Evolutionary conservation across 2,888 invertebrate genomes (phyloP).

Genomic region (Invenusta paracnida): DNA sequence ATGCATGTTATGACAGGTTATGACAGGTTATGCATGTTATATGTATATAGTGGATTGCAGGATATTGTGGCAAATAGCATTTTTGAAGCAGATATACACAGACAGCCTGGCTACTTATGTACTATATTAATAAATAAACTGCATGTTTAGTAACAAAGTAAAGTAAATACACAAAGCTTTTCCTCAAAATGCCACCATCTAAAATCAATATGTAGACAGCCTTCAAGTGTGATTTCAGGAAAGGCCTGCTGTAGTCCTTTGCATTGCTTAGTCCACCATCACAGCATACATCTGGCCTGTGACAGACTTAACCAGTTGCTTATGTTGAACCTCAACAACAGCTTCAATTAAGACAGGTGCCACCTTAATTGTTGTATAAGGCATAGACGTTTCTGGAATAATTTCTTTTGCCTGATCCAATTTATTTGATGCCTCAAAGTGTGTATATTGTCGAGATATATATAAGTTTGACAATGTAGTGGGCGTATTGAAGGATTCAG

Average conservation of each 20-base stretch:
- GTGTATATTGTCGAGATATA: not conserved
- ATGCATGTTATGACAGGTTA: no score
- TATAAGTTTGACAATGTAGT: conserved; percentile 17
- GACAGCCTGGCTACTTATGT: no score
- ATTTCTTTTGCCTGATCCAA: conserved; percentile 29
- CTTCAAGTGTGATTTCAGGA: no score
- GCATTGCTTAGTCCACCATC: conserved; percentile 3
- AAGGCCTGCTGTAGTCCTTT: not conserved
- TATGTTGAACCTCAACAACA: conserved; percentile 5
- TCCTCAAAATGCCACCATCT: no score
- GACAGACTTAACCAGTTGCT: conserved; percentile 20
- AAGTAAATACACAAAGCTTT: no score
- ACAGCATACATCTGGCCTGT: conserved; percentile 16
- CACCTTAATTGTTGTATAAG: conserved; percentile 2
- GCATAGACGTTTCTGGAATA: conserved; percentile 9
- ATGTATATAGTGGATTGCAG: no score
- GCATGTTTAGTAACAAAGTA: no score
- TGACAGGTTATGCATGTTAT: no score
- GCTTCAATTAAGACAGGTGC: conserved; percentile 21
- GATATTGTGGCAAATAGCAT: no score
- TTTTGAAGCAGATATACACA: no score
- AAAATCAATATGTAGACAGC: no score
- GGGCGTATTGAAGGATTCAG: conserved; percentile 10
- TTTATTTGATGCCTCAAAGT: not conserved
- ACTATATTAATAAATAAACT: no score